Conservation (phyloP, 2,888 invertebrate genomes). For the Pterobdella sp. region DNA sequence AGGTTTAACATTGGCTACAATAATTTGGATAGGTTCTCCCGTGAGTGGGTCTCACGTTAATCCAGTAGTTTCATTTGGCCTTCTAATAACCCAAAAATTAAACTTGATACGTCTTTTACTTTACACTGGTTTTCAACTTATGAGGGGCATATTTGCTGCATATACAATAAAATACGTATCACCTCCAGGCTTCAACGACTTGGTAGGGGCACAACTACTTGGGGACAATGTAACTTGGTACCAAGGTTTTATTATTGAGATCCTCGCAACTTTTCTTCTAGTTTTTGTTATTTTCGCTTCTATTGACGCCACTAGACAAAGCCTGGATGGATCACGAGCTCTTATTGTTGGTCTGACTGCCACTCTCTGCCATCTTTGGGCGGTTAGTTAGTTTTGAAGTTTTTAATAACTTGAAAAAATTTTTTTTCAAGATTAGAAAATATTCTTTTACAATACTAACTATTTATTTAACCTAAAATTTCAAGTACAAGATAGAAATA, state of each 20-base stretch:
- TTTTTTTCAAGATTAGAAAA: too few species aligned
- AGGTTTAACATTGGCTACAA: neutral
- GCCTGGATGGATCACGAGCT: neutral
- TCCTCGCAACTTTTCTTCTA: neutral
- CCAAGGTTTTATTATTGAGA: neutral
- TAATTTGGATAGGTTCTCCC: neutral
- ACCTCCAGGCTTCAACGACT: constrained; percentile 10
- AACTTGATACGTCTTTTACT: neutral
- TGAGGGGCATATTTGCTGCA: neutral
- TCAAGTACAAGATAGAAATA: too few species aligned
- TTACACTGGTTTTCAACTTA: neutral
- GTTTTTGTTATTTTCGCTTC: neutral
- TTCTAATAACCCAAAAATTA: neutral
- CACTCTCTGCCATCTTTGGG: neutral
- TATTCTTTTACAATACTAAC: too few species aligned
- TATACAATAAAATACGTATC: neutral
- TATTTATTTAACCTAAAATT: too few species aligned
- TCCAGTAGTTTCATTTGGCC: neutral
- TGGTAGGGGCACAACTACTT: neutral
- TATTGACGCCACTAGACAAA: neutral
- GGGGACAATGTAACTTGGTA: neutral
- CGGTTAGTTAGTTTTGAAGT: too few species aligned
- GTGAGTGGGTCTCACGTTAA: constrained; percentile 1
- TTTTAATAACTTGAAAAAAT: too few species aligned
- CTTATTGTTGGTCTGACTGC: neutral